Percentiles rank a stretch among this genome's conserved stretches.
phyloP scores from a whole-genome alignment of 2,888 invertebrate genomes.

The Eupeodes latifasciatus region DNA sequence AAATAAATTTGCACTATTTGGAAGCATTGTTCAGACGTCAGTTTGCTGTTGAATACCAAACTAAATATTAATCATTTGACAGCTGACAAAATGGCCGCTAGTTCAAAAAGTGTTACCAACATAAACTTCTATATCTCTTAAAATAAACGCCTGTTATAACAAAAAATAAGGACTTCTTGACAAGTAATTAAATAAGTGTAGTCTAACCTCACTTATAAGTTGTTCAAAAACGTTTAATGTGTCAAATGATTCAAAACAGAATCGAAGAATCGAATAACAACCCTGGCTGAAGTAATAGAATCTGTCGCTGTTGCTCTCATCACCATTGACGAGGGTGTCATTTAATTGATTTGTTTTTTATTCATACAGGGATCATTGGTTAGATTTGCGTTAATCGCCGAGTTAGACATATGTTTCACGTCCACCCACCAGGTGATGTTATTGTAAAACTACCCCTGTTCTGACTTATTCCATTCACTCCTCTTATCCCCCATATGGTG shows the following conservation, averaged over 20 bases:
- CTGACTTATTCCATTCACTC: neutral
- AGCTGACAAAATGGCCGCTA: no score
- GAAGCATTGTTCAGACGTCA: no score
- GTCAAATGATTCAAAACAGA: neutral
- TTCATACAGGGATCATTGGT: slow-evolving; percentile 81
- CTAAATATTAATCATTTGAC: no score
- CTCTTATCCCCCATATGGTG: neutral
- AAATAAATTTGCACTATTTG: no score
- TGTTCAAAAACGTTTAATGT: neutral
- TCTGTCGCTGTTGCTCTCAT: slow-evolving; percentile 61
- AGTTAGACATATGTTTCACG: slow-evolving; percentile 76
- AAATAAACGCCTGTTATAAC: no score
- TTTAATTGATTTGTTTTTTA: slow-evolving; percentile 84
- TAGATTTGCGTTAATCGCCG: slow-evolving; percentile 80
- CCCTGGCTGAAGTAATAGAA: slow-evolving; percentile 1
- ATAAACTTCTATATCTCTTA: no score
- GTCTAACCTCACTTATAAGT: no score
- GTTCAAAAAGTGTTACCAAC: no score
- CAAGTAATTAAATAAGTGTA: no score
- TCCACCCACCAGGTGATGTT: slow-evolving; percentile 74
- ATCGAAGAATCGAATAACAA: neutral
- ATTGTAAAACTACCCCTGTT: slow-evolving; percentile 58
- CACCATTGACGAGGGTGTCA: slow-evolving; percentile 71
- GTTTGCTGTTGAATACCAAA: no score
- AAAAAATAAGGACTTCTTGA: no score